phyloP scores from a whole-genome alignment of 2,888 invertebrate genomes.

The Anthophora plumipes region DNA sequence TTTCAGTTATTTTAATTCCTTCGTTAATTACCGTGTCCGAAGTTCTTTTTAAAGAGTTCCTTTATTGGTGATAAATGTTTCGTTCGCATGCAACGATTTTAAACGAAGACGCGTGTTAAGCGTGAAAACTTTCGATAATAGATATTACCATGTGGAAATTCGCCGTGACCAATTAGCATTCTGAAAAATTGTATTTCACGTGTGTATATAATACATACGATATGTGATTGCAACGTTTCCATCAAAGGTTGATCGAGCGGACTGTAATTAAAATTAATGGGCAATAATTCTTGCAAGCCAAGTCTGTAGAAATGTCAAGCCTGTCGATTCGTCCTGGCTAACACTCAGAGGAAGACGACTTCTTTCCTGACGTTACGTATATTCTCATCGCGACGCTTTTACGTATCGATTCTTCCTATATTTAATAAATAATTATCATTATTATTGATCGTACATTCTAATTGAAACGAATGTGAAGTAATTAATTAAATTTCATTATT shows the following conservation, averaged over 20 bases:
- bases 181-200: background rate
- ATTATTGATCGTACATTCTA: background rate
- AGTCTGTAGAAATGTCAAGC: slow-evolving; percentile 20
- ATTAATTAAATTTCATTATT: background rate
- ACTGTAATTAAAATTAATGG: slow-evolving; percentile 26
- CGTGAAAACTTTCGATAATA: background rate
- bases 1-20: too few relatives aligned
- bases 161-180: slow-evolving; percentile 5
- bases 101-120: background rate
- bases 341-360: slow-evolving; percentile 6
- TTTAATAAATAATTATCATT: background rate
- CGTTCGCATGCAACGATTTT: background rate
- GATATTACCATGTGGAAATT: background rate
- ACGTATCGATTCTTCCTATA: background rate
- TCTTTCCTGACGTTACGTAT: background rate
- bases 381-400: background rate
- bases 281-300: background rate
- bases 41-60: background rate
- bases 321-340: slow-evolving; percentile 9
- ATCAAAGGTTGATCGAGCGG: slow-evolving; percentile 4
- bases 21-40: background rate
- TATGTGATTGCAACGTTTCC: background rate
- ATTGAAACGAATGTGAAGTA: too few relatives aligned
- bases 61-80: background rate
- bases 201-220: too few relatives aligned